These are phyloP conservation scores for Typhlomys cinereus DNA, from an alignment of 2,113 vertebrate genomes.

Conservation along the genomic window DNA sequence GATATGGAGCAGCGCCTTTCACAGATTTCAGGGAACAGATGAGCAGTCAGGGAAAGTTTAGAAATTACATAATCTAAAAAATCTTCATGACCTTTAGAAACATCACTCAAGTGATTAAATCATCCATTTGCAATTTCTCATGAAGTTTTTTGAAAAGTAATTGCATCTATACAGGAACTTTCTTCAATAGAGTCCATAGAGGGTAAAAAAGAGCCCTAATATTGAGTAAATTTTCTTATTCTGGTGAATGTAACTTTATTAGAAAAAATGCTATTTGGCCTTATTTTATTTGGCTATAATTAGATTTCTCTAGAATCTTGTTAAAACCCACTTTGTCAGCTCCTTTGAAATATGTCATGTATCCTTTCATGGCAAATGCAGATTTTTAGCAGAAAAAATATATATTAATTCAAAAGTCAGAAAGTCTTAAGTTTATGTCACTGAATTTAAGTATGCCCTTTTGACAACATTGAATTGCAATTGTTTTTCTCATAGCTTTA, in stretches of 20 bases:
- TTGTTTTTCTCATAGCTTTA: background rate
- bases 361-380: background rate
- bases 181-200: background rate
- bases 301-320: background rate
- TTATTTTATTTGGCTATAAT: background rate
- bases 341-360: background rate
- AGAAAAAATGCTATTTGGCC: background rate
- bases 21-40: constrained; percentile 63
- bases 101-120: constrained; percentile 26
- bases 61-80: constrained; percentile 56
- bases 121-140: constrained; percentile 5
- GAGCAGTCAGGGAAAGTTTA: constrained; percentile 58
- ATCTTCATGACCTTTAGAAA: constrained; percentile 62
- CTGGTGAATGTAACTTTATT: constrained; percentile 12
- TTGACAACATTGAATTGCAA: background rate
- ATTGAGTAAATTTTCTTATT: background rate
- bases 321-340: background rate
- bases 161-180: background rate
- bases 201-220: background rate
- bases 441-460: background rate
- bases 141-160: constrained; percentile 36
- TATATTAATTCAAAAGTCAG: background rate
- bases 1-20: constrained; percentile 50
- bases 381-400: background rate
- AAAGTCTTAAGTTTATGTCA: background rate